Evolutionary conservation across 2,797 vertebrate genomes (phyloP), one percentile per base, ranked within the genome.

Genomic region (Tarsius wallacei): DNA sequence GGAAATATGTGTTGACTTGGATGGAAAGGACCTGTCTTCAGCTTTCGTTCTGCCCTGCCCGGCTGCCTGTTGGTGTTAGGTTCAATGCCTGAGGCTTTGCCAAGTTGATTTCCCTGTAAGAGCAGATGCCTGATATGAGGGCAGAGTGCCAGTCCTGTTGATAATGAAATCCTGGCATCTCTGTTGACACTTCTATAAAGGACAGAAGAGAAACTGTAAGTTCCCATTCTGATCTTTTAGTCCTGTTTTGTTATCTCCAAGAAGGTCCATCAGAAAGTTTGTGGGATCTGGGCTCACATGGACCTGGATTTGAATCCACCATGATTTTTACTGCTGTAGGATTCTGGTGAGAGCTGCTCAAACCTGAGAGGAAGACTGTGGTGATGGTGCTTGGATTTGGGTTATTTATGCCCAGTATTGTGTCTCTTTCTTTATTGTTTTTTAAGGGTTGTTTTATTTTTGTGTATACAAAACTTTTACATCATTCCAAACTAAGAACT

Each of bases 371-470:
- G 36, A 24, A 7, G 3, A 5, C 1, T 42, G 1, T 33, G 71
- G 12, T 22, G 7, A 7, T 26, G 12, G 7, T 28, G 59, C 26
- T 89, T 31, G 76, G 26, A 28, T 66, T 42, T 63, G 78, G 82
- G 14, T 82, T 68, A 57, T 90, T 74, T 42, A n/a, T 68, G 33
- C 61, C 49, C 15, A 7, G 3, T 28, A 9, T 51, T 15, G 7
- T 33, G 33, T 14, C 9, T 82, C 8, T 57, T 87, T 47, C 68
- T 24, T 71, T 77, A 77, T 71, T 15, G 13, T 10, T 73, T 66
- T 94, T 89, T 7, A 59, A 26, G 51, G 31, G 87, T 57, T 68
- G 57, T 59, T 87, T 66, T 76, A 26, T 91, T 70, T 87, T 82
- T 92, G 9, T 33, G 28, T 16, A n/a, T 31, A 16, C 28, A 47